Conservation (phyloP, 2,113 vertebrate genomes). For the Lethenteron reissneri region DNA sequence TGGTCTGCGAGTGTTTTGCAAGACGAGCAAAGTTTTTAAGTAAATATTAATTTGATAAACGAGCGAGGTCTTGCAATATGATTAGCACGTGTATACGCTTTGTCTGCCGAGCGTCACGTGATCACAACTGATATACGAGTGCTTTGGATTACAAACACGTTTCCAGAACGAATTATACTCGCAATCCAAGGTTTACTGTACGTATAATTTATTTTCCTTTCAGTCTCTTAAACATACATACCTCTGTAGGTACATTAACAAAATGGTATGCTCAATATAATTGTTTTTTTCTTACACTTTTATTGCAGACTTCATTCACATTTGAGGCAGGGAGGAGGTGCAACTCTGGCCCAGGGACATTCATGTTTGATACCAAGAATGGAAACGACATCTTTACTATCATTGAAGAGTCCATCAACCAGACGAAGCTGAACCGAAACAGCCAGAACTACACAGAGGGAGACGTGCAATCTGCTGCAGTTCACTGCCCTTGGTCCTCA, state of each 20-base stretch:
- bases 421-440: slow-evolving; percentile 33
- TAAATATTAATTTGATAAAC: too few relatives aligned
- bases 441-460: background rate
- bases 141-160: background rate
- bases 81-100: too few relatives aligned
- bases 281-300: background rate
- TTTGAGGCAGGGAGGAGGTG: slow-evolving; percentile 85
- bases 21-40: too few relatives aligned
- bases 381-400: slow-evolving; percentile 77
- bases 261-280: too few relatives aligned
- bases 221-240: background rate
- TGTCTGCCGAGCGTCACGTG: too few relatives aligned
- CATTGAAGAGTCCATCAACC: slow-evolving; percentile 60
- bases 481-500: background rate
- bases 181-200: too few relatives aligned
- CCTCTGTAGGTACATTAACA: slow-evolving; percentile 5
- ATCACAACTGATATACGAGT: background rate
- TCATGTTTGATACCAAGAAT: slow-evolving; percentile 85
- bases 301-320: slow-evolving; percentile 72
- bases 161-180: slow-evolving; percentile 1
- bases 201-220: background rate
- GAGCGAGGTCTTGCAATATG: too few relatives aligned
- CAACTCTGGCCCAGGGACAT: slow-evolving; percentile 70
- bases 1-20: too few relatives aligned
- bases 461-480: background rate